phyloP scores from a whole-genome alignment of 2,113 vertebrate species.

The Condylura cristata region DNA sequence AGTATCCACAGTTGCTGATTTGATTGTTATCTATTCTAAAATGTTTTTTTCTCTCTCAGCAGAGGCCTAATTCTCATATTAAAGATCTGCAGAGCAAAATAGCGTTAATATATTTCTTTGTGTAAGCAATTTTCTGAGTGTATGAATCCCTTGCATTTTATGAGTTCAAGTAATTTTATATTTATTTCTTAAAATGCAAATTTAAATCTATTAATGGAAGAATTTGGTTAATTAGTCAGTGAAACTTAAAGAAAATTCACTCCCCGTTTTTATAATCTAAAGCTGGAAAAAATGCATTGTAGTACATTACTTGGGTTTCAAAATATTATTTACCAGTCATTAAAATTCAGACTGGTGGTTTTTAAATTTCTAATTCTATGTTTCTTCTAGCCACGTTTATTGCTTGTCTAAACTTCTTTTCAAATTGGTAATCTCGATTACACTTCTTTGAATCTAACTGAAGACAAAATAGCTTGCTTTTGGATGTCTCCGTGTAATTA shows the following conservation, averaged over 20 bases:
- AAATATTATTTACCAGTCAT: conserved; percentile 69
- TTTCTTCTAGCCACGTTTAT: conserved; percentile 63
- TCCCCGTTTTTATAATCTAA: conserved; percentile 30
- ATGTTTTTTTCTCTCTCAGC: conserved; percentile 65
- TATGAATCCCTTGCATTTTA: conserved; percentile 53
- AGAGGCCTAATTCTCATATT: conserved; percentile 74
- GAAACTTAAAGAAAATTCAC: conserved; percentile 52
- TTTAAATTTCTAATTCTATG: conserved; percentile 64
- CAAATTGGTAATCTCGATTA: conserved; percentile 62
- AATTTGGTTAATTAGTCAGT: conserved; percentile 73
- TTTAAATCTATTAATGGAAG: conserved; percentile 79
- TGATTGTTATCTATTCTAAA: conserved; percentile 73
- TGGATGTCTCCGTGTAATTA: conserved; percentile 73
- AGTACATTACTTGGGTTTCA: conserved; percentile 42
- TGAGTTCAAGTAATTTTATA: conserved; percentile 75
- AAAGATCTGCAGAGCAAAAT: conserved; percentile 73
- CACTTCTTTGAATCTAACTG: conserved; percentile 67
- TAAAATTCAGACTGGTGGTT: conserved; percentile 64
- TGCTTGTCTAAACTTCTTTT: conserved; percentile 80
- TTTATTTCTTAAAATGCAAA: conserved; percentile 79
- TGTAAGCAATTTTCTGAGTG: conserved; percentile 70
- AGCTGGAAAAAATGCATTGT: conserved; percentile 55
- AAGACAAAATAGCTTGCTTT: conserved; percentile 74
- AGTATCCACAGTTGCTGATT: conserved; percentile 36
- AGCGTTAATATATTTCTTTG: conserved; percentile 76